phyloP scores from a whole-genome alignment of 2,797 vertebrate species.

The Sphenopsis melanotis region DNA sequence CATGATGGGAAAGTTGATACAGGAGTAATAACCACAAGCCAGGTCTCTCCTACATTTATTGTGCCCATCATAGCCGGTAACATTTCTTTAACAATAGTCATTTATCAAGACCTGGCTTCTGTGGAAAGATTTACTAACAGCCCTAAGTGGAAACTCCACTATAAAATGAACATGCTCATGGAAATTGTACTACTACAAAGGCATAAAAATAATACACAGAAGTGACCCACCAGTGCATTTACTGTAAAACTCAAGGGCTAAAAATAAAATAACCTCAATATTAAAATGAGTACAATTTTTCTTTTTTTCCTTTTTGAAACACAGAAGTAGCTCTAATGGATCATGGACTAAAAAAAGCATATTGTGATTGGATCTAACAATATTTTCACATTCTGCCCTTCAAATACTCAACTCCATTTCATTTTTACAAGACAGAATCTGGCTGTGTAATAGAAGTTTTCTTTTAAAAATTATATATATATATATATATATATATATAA shows the following conservation, averaged over 20 bases:
- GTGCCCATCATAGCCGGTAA: not conserved
- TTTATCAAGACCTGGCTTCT: slow-evolving; percentile 36
- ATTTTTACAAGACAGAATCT: slow-evolving; percentile 62
- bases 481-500: not conserved
- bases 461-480: not conserved
- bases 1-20: slow-evolving; percentile 15
- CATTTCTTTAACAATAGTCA: slow-evolving; percentile 30
- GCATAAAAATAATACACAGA: slow-evolving; percentile 48
- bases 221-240: slow-evolving; percentile 23
- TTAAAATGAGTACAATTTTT: not conserved
- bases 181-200: slow-evolving; percentile 37
- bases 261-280: slow-evolving; percentile 53
- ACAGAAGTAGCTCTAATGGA: slow-evolving; percentile 26
- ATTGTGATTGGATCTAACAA: slow-evolving; percentile 73
- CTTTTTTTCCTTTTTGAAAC: slow-evolving; percentile 9
- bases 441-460: slow-evolving; percentile 47
- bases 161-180: slow-evolving; percentile 28
- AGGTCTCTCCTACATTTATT: slow-evolving; percentile 48
- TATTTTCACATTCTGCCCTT: slow-evolving; percentile 67
- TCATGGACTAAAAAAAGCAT: slow-evolving; percentile 51
- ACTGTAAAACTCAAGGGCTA: slow-evolving; percentile 33
- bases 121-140: slow-evolving; percentile 63
- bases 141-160: slow-evolving; percentile 49
- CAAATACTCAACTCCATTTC: slow-evolving; percentile 26
- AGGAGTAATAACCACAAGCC: slow-evolving; percentile 34